Conservation (phyloP, 1,140 invertebrate species). For the Luehdorfia chinensis region DNA sequence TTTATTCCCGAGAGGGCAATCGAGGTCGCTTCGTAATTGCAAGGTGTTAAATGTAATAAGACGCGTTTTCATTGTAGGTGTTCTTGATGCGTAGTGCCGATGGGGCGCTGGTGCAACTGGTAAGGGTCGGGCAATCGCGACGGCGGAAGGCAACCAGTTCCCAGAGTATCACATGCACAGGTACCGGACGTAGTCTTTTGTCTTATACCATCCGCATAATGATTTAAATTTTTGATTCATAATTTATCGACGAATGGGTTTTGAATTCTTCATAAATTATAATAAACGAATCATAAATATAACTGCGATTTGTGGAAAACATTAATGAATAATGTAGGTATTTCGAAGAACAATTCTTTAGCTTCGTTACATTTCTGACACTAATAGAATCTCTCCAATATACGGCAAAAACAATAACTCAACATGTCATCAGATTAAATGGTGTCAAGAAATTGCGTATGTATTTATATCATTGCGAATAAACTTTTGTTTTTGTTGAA, state of each 20-base stretch:
- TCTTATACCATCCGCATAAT: constrained; percentile 19
- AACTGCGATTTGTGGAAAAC: too few relatives aligned
- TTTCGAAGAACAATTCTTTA: too few relatives aligned
- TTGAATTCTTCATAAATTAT: background rate
- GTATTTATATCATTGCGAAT: too few relatives aligned
- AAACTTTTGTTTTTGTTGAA: too few relatives aligned
- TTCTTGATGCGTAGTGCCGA: constrained; percentile 20
- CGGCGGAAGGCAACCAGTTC: constrained; percentile 23
- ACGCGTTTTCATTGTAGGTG: constrained; percentile 29
- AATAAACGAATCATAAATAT: background rate
- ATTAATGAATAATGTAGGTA: too few relatives aligned
- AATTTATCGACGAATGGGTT: background rate
- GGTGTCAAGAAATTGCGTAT: too few relatives aligned
- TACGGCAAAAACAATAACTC: too few relatives aligned
- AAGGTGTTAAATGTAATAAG: constrained; percentile 56
- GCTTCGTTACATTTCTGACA: too few relatives aligned
- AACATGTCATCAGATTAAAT: too few relatives aligned
- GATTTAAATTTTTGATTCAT: constrained; percentile 15
- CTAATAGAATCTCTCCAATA: too few relatives aligned
- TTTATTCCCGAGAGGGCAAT: constrained; percentile 40
- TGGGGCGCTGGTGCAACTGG: too few relatives aligned
- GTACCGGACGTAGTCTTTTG: constrained; percentile 21
- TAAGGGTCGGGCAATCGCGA: background rate
- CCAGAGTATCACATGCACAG: constrained; percentile 24
- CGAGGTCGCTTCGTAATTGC: constrained; percentile 50